Evolutionary conservation across 2,888 invertebrate genomes (phyloP).

Genomic region (Subacronicta megacephala): DNA sequence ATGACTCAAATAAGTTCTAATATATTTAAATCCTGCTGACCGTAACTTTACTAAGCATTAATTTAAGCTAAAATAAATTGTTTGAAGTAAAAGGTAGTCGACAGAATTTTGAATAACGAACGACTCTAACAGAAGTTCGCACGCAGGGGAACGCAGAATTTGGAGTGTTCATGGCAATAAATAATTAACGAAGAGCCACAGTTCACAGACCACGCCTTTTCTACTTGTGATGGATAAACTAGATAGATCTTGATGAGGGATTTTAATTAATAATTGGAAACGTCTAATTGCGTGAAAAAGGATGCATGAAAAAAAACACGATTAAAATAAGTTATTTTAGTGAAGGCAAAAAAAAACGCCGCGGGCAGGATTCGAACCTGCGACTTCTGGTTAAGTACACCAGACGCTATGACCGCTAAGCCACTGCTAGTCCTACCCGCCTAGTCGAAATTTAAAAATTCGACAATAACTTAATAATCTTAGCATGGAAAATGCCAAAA

Average conservation of each 20-base stretch:
- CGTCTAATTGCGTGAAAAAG: too few species aligned
- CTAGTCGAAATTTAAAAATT: too few species aligned
- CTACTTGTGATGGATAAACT: slow-evolving; percentile 49
- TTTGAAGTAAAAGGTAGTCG: slow-evolving; percentile 9
- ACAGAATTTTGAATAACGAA: slow-evolving; percentile 19
- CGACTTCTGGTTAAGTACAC: too few species aligned
- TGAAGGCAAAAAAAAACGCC: too few species aligned
- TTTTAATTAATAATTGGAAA: slow-evolving; percentile 67
- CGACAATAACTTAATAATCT: too few species aligned
- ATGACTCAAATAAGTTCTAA: too few species aligned
- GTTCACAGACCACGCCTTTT: slow-evolving; percentile 59
- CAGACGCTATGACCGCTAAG: too few species aligned
- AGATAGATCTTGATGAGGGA: slow-evolving; percentile 74
- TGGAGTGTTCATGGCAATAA: slow-evolving; percentile 59
- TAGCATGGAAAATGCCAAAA: too few species aligned
- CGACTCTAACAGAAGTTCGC: slow-evolving; percentile 54
- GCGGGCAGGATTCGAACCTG: too few species aligned
- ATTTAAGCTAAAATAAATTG: slow-evolving; percentile 5
- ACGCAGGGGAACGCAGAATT: slow-evolving; percentile 48
- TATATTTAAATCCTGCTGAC: neutral
- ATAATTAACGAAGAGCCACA: slow-evolving; percentile 62
- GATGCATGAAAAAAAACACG: too few species aligned
- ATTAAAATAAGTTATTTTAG: too few species aligned
- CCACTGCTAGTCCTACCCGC: too few species aligned
- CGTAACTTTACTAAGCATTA: neutral